Conservation (phyloP, 2,797 vertebrate species). For the Ibycter americanus region DNA sequence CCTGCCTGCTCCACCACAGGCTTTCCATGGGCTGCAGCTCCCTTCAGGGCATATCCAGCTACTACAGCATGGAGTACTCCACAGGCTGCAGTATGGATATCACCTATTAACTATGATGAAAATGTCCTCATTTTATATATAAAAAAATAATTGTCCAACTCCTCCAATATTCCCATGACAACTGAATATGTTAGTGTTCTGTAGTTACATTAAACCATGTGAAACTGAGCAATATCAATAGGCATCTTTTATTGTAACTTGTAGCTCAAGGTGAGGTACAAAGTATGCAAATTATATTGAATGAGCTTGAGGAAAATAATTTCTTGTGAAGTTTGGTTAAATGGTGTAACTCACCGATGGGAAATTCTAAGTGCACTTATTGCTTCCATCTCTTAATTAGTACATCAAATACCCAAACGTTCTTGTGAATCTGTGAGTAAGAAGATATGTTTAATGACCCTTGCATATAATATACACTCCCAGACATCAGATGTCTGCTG, state of each 20-base stretch:
- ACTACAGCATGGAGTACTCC: neutral
- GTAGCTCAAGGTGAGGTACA: neutral
- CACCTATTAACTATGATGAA: neutral
- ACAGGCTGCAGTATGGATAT: neutral
- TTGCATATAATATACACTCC: neutral
- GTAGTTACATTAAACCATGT: neutral
- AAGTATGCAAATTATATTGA: neutral
- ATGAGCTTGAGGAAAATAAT: neutral
- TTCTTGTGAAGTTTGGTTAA: neutral
- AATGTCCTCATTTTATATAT: neutral
- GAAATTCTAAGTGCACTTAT: neutral
- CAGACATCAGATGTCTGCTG: neutral
- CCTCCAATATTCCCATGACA: neutral
- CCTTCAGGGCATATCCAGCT: neutral
- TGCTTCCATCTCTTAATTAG: neutral
- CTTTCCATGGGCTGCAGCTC: neutral
- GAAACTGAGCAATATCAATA: neutral
- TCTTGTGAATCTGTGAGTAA: slow-evolving; percentile 8
- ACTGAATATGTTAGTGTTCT: neutral
- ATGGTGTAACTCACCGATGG: neutral
- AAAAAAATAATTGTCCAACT: neutral
- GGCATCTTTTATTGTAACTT: neutral
- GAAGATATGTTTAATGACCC: neutral
- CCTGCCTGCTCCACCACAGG: neutral
- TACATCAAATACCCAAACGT: neutral